Evolutionary conservation across 2,113 vertebrate species (phyloP).

Genomic region (Chaetops frenatus): DNA sequence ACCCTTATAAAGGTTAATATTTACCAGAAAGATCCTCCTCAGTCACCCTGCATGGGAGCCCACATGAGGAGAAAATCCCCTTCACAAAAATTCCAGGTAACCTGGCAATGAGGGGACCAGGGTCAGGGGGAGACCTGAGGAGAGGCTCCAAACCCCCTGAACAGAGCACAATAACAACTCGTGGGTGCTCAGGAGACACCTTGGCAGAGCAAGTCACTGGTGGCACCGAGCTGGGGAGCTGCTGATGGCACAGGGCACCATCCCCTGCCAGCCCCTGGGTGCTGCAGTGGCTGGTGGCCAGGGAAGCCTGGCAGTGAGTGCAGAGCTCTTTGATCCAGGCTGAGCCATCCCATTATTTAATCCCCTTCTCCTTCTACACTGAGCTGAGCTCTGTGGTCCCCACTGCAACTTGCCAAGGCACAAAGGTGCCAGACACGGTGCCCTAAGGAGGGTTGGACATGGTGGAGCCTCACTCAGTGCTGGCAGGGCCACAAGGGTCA

Average conservation of each 20-base stretch:
- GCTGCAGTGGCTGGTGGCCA: rapidly evolving
- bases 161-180: rapidly evolving
- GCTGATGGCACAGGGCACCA: background rate
- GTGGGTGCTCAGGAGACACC: rapidly evolving
- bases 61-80: background rate
- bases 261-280: background rate
- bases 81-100: background rate
- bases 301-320: background rate
- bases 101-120: rapidly evolving
- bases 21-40: background rate
- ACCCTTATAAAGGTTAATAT: background rate
- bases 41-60: rapidly evolving
- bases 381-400: background rate
- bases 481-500: background rate
- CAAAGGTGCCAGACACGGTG: background rate
- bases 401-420: background rate
- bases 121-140: rapidly evolving
- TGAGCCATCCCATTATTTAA: background rate
- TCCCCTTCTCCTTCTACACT: background rate
- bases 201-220: background rate
- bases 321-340: background rate
- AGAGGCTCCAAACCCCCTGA: background rate
- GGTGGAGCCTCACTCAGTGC: background rate
- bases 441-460: rapidly evolving
- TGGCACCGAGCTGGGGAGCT: background rate